Percentiles rank a stretch among this genome's conserved stretches.
Evolutionary conservation across 2,797 vertebrate genomes (phyloP).

Genomic region (Iguana delicatissima): DNA sequence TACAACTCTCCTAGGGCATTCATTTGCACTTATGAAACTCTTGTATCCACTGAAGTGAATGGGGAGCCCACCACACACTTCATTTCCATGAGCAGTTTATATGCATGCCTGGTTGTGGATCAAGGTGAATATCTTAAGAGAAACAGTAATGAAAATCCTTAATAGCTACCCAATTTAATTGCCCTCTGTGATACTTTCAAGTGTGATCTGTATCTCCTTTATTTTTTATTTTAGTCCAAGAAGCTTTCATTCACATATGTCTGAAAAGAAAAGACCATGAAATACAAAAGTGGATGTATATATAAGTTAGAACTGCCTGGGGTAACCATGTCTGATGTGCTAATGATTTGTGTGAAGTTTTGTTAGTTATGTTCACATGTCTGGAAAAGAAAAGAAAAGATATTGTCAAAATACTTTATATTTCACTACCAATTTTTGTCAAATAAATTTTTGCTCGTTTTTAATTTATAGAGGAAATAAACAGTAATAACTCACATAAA

Average conservation of each 20-base stretch:
- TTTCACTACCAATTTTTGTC: slow-evolving; percentile 43
- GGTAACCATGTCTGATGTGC: slow-evolving; percentile 52
- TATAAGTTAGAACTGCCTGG: slow-evolving; percentile 61
- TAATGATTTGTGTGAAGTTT: slow-evolving; percentile 68
- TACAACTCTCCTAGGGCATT: not conserved
- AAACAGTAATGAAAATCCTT: not conserved
- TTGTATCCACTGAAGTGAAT: not conserved
- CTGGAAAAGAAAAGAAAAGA: slow-evolving; percentile 46
- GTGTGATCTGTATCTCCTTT: slow-evolving; percentile 71
- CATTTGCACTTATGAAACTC: not conserved
- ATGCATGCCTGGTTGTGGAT: not conserved
- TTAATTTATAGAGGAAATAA: slow-evolving; percentile 49
- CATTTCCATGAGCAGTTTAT: not conserved
- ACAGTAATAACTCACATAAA: slow-evolving; percentile 44
- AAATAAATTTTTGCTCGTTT: slow-evolving; percentile 26
- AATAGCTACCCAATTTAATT: slow-evolving; percentile 28
- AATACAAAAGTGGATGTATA: slow-evolving; percentile 55
- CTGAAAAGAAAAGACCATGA: slow-evolving; percentile 68
- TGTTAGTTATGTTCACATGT: slow-evolving; percentile 52
- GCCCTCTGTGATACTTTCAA: slow-evolving; percentile 56
- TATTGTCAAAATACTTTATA: slow-evolving; percentile 20
- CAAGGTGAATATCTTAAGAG: not conserved
- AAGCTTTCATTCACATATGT: slow-evolving; percentile 56
- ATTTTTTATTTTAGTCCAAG: slow-evolving; percentile 72
- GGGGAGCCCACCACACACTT: not conserved